Base-by-base conservation (phyloP, 1,140 invertebrate genomes). In the Acromyrmex heyeri region DNA sequence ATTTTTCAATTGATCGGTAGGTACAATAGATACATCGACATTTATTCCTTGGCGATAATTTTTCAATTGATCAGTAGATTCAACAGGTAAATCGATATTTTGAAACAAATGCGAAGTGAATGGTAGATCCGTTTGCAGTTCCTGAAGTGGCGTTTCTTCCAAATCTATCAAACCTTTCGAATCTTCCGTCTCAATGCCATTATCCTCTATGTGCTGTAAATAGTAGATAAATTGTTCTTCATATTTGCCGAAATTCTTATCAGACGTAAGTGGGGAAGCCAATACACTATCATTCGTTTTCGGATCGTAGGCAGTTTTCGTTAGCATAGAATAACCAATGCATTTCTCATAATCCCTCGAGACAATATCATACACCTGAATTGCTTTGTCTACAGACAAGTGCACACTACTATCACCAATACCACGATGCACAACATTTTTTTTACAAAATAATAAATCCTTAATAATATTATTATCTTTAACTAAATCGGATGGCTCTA, bases 221-320 rank as follows among this genome's bases (percentile, higher is more conserved):
- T 93, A 93, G 57, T 83, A 91, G 10, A 95, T 87, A 86, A 88
- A 95, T 30, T 95, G 90, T 53, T 95, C 94, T 27, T 94, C 89
- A 21, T 94, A 95, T 61, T 93, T 94, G 3, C 87, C 91, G n/a
- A 88, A 88, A 73, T 92, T 55, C 10, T 94, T 78, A 27, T 92
- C 83, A 1, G 88, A 82, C 14, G 85, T 27, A 0, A 14, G 44
- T 1, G 83, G 82, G 1, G 89, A 79, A 18, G 87, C 67, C 1
- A 82, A 70, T 21, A 79, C 50, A 65, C 87, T 85, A 5, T 87
- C 18, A 2, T 90, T 38, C 0, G 50, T 65, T 30, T 90, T 59
- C 0, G 73, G 10, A 77, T 92, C 86, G 10, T 87, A 81, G 27
- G 92, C 85, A 1, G 88, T 69, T 69, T 90, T 94, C 8, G 67